phyloP scores from a whole-genome alignment of 2,797 vertebrate genomes.

The Columba guinea region DNA sequence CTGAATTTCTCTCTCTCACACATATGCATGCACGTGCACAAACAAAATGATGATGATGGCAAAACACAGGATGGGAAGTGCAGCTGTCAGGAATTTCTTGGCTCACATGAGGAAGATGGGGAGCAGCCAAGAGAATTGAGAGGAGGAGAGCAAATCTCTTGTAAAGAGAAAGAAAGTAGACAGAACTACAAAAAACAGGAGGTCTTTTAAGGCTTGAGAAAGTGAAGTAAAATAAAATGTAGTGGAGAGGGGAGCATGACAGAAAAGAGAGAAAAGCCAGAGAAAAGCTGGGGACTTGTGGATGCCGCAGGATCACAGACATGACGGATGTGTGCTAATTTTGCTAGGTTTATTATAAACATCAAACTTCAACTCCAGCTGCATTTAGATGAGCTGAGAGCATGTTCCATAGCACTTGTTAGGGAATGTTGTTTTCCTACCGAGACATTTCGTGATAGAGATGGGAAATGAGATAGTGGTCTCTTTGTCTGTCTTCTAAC shows the following conservation, averaged over 20 bases:
- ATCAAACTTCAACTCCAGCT: neutral
- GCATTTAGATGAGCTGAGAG: neutral
- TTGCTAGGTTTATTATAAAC: neutral
- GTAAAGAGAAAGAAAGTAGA: neutral
- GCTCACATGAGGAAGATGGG: neutral
- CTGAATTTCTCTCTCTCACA: neutral
- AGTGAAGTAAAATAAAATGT: neutral
- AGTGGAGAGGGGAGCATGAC: neutral
- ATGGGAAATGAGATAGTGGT: neutral
- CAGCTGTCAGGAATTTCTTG: neutral
- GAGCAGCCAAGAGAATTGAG: neutral
- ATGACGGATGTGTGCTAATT: neutral
- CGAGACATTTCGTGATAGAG: neutral
- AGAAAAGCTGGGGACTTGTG: neutral
- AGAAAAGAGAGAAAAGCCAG: neutral
- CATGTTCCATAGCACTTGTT: neutral
- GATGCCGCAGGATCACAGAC: neutral
- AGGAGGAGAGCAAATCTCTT: neutral
- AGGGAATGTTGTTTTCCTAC: neutral
- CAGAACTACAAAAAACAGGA: neutral
- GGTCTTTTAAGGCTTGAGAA: neutral
- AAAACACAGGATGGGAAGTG: neutral
- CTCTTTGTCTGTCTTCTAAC: neutral
- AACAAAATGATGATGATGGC: neutral
- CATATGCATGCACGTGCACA: rapidly evolving